Evolutionary conservation across 2,888 invertebrate genomes (phyloP).

Genomic region (Anoncus sp.): DNA sequence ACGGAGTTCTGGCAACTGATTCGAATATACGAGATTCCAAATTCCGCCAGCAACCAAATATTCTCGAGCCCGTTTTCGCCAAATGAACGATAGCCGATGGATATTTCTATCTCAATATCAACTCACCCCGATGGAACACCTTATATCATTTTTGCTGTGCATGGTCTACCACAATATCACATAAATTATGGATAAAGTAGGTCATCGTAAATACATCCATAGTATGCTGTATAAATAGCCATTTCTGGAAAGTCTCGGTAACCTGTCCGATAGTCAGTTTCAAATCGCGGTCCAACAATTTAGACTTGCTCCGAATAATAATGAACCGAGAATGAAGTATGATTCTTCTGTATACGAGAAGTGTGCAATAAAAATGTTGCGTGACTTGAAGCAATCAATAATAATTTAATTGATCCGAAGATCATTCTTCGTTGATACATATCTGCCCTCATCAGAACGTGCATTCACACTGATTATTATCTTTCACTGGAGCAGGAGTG

Average conservation of each 20-base stretch:
- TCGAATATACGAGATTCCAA: slow-evolving; percentile 45
- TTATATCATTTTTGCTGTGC: slow-evolving; percentile 71
- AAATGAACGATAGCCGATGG: slow-evolving; percentile 78
- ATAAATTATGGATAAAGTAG: slow-evolving; percentile 48
- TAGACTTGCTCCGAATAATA: not conserved
- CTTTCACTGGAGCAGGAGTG: slow-evolving; percentile 8
- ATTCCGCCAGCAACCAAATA: slow-evolving; percentile 34
- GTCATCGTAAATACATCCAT: slow-evolving; percentile 48
- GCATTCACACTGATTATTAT: slow-evolving; percentile 36
- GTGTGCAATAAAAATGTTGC: not conserved
- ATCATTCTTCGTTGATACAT: slow-evolving; percentile 27
- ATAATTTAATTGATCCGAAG: slow-evolving; percentile 7
- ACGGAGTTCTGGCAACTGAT: slow-evolving; percentile 65
- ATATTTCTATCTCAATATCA: slow-evolving; percentile 78
- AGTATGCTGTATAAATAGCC: not conserved
- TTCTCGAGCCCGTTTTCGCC: slow-evolving; percentile 60
- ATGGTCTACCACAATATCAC: slow-evolving; percentile 7
- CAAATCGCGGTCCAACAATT: not conserved
- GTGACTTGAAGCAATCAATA: not conserved
- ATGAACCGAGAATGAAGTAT: not conserved
- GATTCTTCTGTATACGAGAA: not conserved
- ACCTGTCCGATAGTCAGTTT: not conserved
- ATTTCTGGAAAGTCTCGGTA: not conserved
- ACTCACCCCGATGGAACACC: slow-evolving; percentile 58
- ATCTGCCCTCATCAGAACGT: slow-evolving; percentile 32